Conservation (phyloP, 2,888 invertebrate genomes). For the Conistra vaccinii region DNA sequence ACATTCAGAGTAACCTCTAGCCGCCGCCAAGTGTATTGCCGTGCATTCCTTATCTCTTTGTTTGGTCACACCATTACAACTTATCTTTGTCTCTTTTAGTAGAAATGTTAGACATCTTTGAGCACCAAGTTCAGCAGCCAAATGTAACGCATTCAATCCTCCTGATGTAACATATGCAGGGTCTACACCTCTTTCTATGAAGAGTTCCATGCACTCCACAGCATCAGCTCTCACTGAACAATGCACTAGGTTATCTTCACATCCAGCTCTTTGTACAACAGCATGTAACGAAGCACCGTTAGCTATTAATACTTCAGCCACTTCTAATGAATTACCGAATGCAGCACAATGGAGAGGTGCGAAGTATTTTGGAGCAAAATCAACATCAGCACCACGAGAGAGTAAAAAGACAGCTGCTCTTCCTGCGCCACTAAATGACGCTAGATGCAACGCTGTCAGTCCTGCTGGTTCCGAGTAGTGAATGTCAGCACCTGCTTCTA, state of each 20-base stretch:
- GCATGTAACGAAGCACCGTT: slow-evolving; percentile 93
- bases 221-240: slow-evolving; percentile 96
- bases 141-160: slow-evolving; percentile 94
- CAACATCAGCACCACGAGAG: slow-evolving; percentile 93
- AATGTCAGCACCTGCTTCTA: slow-evolving; percentile 93
- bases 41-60: slow-evolving; percentile 94
- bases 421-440: slow-evolving; percentile 94
- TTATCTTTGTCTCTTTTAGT: slow-evolving; percentile 93
- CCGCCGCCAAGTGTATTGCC: slow-evolving; percentile 96
- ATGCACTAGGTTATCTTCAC: slow-evolving; percentile 95
- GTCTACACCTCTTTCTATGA: slow-evolving; percentile 94
- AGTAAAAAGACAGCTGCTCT: slow-evolving; percentile 93
- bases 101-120: slow-evolving; percentile 93
- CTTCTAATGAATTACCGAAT: slow-evolving; percentile 95
- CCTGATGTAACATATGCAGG: slow-evolving; percentile 94
- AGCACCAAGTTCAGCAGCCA: slow-evolving; percentile 95
- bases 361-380: slow-evolving; percentile 93
- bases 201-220: slow-evolving; percentile 94
- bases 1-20: slow-evolving; percentile 96
- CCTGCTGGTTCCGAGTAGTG: slow-evolving; percentile 94
- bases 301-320: slow-evolving; percentile 94
- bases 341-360: slow-evolving; percentile 97
- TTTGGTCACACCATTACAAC: slow-evolving; percentile 93
- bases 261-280: slow-evolving; percentile 92
- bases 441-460: slow-evolving; percentile 93